These are phyloP conservation scores for Rugalucina vietnamica DNA, from an alignment of 2,888 invertebrate genomes.

Conservation along the genomic window DNA sequence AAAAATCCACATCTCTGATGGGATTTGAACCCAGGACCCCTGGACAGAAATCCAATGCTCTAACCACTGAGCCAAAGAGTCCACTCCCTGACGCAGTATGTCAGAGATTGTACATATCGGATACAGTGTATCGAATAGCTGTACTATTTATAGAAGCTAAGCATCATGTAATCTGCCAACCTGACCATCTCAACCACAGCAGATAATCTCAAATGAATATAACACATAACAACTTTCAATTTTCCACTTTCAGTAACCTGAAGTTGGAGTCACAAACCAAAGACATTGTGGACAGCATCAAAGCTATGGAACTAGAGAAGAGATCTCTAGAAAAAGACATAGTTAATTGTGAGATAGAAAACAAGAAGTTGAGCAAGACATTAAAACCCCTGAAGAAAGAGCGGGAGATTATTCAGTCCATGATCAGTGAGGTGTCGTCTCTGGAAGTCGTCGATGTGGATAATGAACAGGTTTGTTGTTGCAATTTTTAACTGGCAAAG, in stretches of 20 bases:
- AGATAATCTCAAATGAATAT: no score
- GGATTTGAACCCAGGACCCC: no score
- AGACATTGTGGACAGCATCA: conserved; percentile 48
- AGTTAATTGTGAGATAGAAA: conserved; percentile 21
- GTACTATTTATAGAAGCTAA: no score
- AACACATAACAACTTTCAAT: background rate
- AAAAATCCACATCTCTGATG: no score
- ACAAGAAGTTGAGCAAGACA: conserved; percentile 15
- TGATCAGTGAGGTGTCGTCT: conserved; percentile 42
- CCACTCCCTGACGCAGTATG: no score
- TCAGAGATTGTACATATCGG: no score
- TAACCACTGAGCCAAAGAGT: no score
- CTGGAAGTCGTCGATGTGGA: conserved; percentile 35
- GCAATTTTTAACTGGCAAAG: no score
- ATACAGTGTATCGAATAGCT: no score
- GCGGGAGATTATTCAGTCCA: conserved; percentile 46
- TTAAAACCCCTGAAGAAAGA: conserved; percentile 43
- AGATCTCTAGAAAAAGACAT: conserved; percentile 39
- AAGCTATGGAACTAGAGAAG: conserved; percentile 51
- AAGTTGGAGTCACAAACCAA: conserved; percentile 50
- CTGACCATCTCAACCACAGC: no score
- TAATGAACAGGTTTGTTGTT: conserved; percentile 23
- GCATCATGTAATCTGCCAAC: no score
- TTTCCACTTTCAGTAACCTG: conserved; percentile 42
- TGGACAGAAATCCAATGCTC: no score